Conservation (phyloP, 2,888 invertebrate species). For the Sinodicranocentrus sp. region DNA sequence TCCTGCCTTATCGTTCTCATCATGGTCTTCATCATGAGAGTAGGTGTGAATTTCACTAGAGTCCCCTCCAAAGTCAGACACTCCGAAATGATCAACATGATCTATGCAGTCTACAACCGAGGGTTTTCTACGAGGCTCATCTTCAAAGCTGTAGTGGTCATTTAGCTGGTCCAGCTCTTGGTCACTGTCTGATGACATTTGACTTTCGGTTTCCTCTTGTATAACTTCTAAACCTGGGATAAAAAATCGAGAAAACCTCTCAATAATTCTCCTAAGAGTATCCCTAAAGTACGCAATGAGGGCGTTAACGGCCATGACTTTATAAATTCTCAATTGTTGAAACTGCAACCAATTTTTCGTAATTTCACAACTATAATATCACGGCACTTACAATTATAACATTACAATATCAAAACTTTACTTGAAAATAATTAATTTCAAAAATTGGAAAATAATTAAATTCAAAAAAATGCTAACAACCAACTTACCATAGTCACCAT, state of each 20-base stretch:
- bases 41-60: conserved; percentile 37
- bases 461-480: no score
- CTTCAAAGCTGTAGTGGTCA: conserved; percentile 41
- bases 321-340: no score
- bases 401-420: no score
- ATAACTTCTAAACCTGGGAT: conserved; percentile 76
- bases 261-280: no score
- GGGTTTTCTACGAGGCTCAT: conserved; percentile 38
- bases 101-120: conserved; percentile 43
- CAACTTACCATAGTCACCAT: conserved; percentile 76
- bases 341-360: no score
- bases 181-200: conserved; percentile 76
- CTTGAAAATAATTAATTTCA: no score
- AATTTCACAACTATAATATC: no score
- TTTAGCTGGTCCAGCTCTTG: conserved; percentile 72
- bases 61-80: conserved; percentile 39
- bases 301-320: no score
- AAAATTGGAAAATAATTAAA: no score
- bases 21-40: conserved; percentile 46
- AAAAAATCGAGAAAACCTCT: no score
- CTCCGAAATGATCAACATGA: conserved; percentile 56
- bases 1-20: conserved; percentile 44
- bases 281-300: no score
- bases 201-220: conserved; percentile 77
- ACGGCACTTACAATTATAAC: no score